These are phyloP conservation scores for Aleiodes leptofemur DNA, from an alignment of 2,888 invertebrate genomes.

Conservation along the genomic window DNA sequence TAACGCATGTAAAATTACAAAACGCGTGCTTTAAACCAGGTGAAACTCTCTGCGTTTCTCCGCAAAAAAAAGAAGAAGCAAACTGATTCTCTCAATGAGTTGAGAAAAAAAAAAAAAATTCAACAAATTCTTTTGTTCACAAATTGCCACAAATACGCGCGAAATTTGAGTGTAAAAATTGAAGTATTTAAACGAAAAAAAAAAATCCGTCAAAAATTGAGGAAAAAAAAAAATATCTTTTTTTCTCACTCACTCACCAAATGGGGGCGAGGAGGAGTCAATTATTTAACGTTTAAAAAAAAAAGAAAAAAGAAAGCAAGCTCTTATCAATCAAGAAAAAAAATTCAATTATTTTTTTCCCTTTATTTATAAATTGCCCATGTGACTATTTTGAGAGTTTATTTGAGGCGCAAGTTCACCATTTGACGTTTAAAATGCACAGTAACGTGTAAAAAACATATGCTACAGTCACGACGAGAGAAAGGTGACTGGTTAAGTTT, in stretches of 20 bases:
- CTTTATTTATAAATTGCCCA: too few species aligned
- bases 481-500: constrained; percentile 71
- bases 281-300: not conserved
- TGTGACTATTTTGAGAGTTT: too few species aligned
- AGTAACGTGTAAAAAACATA: constrained; percentile 69
- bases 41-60: constrained; percentile 38
- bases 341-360: not conserved
- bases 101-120: not conserved
- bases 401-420: constrained; percentile 53
- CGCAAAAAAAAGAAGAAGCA: constrained; percentile 1
- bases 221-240: constrained; percentile 1
- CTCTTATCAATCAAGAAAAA: not conserved
- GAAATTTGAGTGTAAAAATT: too few species aligned
- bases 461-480: constrained; percentile 74
- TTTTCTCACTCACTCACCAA: constrained; percentile 34
- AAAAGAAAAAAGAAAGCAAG: not conserved
- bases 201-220: constrained; percentile 13
- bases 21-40: constrained; percentile 40
- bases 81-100: not conserved
- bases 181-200: too few species aligned
- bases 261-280: constrained; percentile 2
- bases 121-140: not conserved
- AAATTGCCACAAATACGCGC: too few species aligned
- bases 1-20: constrained; percentile 30
- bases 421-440: constrained; percentile 58